phyloP scores from a whole-genome alignment of 2,797 vertebrate species.

The Dipus sagitta region DNA sequence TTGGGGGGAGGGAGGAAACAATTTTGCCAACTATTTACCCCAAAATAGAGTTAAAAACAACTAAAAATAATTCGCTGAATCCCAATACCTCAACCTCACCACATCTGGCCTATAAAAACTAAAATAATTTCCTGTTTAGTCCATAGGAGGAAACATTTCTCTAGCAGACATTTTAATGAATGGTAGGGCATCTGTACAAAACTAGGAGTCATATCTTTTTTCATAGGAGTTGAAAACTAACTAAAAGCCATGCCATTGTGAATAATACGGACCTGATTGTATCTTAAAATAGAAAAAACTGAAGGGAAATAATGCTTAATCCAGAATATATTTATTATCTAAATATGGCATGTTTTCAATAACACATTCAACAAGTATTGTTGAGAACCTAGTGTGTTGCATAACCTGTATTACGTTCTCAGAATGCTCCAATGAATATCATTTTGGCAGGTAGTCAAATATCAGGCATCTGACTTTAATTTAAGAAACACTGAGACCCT shows the following conservation, averaged over 20 bases:
- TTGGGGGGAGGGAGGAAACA: not conserved
- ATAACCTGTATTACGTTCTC: not conserved
- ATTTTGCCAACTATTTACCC: slow-evolving; percentile 67
- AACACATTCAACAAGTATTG: slow-evolving; percentile 5
- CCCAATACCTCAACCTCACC: slow-evolving; percentile 58
- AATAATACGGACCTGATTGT: not conserved
- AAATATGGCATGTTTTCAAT: not conserved
- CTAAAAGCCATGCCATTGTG: slow-evolving; percentile 36
- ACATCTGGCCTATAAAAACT: slow-evolving; percentile 31
- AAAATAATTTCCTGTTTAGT: slow-evolving; percentile 65
- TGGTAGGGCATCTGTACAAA: slow-evolving; percentile 35
- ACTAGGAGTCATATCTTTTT: slow-evolving; percentile 26
- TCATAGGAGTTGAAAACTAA: slow-evolving; percentile 13
- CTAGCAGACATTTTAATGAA: slow-evolving; percentile 71
- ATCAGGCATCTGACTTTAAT: not conserved
- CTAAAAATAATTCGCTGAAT: slow-evolving; percentile 69
- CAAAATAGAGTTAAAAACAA: slow-evolving; percentile 72
- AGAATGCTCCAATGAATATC: not conserved
- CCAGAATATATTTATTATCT: slow-evolving; percentile 9
- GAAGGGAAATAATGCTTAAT: slow-evolving; percentile 43
- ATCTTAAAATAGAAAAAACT: slow-evolving; percentile 46
- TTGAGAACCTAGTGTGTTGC: not conserved
- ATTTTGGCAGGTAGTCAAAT: not conserved
- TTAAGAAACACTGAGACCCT: not conserved
- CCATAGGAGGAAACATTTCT: slow-evolving; percentile 53